Base-by-base conservation (phyloP, 2,797 vertebrate species). In the Urosaurus nigricauda region DNA sequence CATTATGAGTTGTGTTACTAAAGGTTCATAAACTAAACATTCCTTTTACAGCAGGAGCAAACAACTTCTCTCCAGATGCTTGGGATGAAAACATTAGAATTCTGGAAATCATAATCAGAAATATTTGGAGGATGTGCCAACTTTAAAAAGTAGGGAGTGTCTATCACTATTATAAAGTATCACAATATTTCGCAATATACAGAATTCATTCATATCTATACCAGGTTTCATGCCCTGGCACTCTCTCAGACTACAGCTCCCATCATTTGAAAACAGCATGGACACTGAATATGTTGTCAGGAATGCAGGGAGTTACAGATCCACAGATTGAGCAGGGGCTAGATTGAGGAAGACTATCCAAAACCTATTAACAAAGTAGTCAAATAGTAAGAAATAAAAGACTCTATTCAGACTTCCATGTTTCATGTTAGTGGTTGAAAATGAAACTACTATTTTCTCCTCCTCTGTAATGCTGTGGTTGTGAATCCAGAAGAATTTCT, bases 1-100 rank as follows among this genome's bases (percentile, higher is more conserved):
- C 86, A 74, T 87, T 63, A 89, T 87, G 16, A 84, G 21, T 47
- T 70, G 83, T 79, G 65, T 75, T 85, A 78, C 79, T 58, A 90
- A 32, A 75, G 24, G 19, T 7, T 9, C 35, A 87, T 85, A 35
- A 12, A 58, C 35, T 51, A 16, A 78, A 51, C 75, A 32, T 2
- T 51, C 2, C 14, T 71, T 11, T 32, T 71, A 13, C 32, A 71
- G 32, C 58, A 60, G 58, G 58, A 60, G 17, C 58, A 60, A 60
- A 60, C 58, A 60, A 60, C 58, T 17, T 21, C 58, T 60, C 3
- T 60, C 58, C 17, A 21, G 58, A 60, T 60, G 58, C 58, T 60
- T 60, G 58, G 19, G 58, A 60, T 60, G 19, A 60, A 60, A 24
- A 60, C 19, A 21, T 1, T 21, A 60, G 5, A 19, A 58, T 58